These are phyloP conservation scores for Lithosia quadra DNA, from an alignment of 2,888 invertebrate species.

Conservation along the genomic window DNA sequence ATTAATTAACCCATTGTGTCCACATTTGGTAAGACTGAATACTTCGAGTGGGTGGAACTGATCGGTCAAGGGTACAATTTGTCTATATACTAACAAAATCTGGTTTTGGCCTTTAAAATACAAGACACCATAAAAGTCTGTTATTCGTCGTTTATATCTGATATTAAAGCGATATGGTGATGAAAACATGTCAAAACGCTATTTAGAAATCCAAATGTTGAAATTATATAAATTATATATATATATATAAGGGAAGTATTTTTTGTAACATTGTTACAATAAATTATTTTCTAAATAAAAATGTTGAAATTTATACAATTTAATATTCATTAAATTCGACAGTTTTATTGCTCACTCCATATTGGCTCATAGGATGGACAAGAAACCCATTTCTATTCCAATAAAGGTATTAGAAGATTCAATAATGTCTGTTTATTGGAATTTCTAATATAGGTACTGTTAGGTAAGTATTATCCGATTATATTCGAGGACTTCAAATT, in stretches of 20 bases:
- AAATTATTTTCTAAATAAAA: not conserved
- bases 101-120: slow-evolving; percentile 54
- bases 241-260: slow-evolving; percentile 30
- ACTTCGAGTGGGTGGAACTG: slow-evolving; percentile 66
- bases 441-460: not conserved
- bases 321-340: slow-evolving; percentile 22
- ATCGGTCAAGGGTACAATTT: slow-evolving; percentile 71
- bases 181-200: slow-evolving; percentile 40
- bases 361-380: not conserved
- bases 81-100: slow-evolving; percentile 54
- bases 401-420: not conserved
- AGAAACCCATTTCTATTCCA: not conserved
- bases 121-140: slow-evolving; percentile 47
- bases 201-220: slow-evolving; percentile 36
- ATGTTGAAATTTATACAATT: slow-evolving; percentile 9
- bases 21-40: slow-evolving; percentile 63
- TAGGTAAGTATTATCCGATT: too few relatives aligned
- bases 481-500: not conserved
- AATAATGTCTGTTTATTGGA: not conserved
- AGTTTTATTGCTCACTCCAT: slow-evolving; percentile 23
- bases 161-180: slow-evolving; percentile 42
- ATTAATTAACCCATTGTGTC: slow-evolving; percentile 74
- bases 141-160: slow-evolving; percentile 47
- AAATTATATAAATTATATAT: slow-evolving; percentile 36
- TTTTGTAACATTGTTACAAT: not conserved